Evolutionary conservation across 1,140 invertebrate species (phyloP).

Genomic region (Sycobia sp.): DNA sequence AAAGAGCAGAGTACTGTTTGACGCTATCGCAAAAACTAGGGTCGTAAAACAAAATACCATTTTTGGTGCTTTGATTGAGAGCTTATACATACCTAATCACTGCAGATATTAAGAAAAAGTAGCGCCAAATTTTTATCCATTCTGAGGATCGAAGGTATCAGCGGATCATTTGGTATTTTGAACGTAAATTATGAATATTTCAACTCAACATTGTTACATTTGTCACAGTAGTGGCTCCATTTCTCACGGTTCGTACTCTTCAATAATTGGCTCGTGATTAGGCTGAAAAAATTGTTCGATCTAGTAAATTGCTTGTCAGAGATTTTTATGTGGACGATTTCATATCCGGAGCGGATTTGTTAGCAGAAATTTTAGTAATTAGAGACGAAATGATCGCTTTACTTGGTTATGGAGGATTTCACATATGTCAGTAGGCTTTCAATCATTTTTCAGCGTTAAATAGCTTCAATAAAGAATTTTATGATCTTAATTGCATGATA

Average conservation of each 20-base stretch:
- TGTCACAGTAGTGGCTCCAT: constrained; percentile 9
- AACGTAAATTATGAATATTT: not conserved
- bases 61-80: not conserved
- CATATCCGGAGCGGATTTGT: constrained; percentile 45
- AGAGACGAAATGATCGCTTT: constrained; percentile 39
- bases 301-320: constrained; percentile 31
- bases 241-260: constrained; percentile 19
- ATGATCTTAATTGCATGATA: not conserved
- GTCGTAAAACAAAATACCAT: not conserved
- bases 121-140: too few species aligned
- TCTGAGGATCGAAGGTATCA: constrained; percentile 2
- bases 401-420: constrained; percentile 42
- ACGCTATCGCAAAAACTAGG: not conserved
- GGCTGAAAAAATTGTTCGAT: not conserved
- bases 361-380: constrained; percentile 44
- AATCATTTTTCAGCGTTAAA: constrained; percentile 29
- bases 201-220: too few species aligned
- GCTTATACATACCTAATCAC: not conserved
- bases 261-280: constrained; percentile 24
- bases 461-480: not conserved
- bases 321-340: constrained; percentile 59
- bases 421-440: constrained; percentile 45
- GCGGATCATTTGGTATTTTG: not conserved
- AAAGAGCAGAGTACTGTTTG: too few species aligned
- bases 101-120: not conserved